Evolutionary conservation across 64 coral and sea anemone species (phyloP), one percentile per base, ranked within the genome.

Genomic region (Pocillopora verrucosa): DNA sequence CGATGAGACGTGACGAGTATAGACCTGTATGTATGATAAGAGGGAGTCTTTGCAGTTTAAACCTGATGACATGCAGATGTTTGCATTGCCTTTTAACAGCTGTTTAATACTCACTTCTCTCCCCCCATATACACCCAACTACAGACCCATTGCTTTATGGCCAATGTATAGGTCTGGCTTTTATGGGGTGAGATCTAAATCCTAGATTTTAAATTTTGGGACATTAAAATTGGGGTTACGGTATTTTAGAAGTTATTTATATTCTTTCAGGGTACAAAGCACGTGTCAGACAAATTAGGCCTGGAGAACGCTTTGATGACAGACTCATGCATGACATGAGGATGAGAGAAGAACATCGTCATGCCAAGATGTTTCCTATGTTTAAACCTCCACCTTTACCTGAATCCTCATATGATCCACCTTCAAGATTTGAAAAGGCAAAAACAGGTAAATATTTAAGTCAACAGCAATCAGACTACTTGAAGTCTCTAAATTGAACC

Each of bases 371-470:
- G 65, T 26, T 56, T 57, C 24, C 20, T 25, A 10, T 14, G 56
- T 25, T 72, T 68, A 85, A 36, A 85, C n/a, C 67, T 11, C 25
- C 19, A 20, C 25, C 67, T 70, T 24, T 24, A 10, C 20, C 34
- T 58, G 14, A 13, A 11, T n/a, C 24, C 0, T 13, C 64, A 26
- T 85, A 24, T 25, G 41, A 72, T 22, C 82, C 82, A 19, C 82
- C 82, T 41, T 63, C 82, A 51, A 85, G 82, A 85, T 72, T 11
- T n/a, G 82, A 85, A 85, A 85, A 85, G 65, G 82, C 82, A 10
- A 85, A 85, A 72, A 85, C 82, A 85, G 82, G 82, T 85, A 20
- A 85, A 41, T n/a, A 37, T 41, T 16, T 22, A 10, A 20, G 22
- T 9, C 14, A 75, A 34, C 41, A 51, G 41, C 41, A 51, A 51